These are phyloP conservation scores for Pseudopipra pipra DNA, from an alignment of 2,113 vertebrate genomes.

Conservation along the genomic window DNA sequence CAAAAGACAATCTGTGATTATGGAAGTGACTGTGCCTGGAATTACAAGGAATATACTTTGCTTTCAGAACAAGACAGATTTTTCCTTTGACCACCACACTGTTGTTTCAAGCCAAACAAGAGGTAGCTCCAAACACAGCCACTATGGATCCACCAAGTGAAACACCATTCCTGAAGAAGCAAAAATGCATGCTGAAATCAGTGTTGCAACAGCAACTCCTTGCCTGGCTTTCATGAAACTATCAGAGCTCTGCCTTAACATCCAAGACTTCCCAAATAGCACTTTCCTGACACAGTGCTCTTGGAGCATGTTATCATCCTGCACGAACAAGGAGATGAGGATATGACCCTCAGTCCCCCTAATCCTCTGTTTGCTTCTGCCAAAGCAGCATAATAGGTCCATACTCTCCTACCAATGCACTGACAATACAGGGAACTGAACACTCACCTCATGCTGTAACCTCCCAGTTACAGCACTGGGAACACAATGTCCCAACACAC, in stretches of 20 bases:
- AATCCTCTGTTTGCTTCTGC: not conserved
- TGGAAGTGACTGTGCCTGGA: not conserved
- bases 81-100: not conserved
- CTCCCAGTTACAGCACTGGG: not conserved
- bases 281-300: not conserved
- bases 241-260: not conserved
- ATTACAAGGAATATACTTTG: not conserved
- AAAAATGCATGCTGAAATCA: not conserved
- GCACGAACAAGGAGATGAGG: not conserved
- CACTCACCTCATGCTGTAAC: not conserved
- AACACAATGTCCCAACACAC: not conserved
- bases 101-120: not conserved
- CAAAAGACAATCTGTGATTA: conserved; percentile 3
- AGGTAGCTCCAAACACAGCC: rapidly evolving
- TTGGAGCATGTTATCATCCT: not conserved
- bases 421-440: not conserved
- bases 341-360: not conserved
- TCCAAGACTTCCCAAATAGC: not conserved
- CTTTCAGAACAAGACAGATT: not conserved
- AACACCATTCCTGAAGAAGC: not conserved
- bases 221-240: not conserved
- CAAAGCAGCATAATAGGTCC: not conserved
- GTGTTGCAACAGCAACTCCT: not conserved
- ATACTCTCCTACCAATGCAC: not conserved
- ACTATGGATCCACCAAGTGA: not conserved